Evolutionary conservation across 2,113 vertebrate genomes (phyloP).

Genomic region (Tautogolabrus adspersus): DNA sequence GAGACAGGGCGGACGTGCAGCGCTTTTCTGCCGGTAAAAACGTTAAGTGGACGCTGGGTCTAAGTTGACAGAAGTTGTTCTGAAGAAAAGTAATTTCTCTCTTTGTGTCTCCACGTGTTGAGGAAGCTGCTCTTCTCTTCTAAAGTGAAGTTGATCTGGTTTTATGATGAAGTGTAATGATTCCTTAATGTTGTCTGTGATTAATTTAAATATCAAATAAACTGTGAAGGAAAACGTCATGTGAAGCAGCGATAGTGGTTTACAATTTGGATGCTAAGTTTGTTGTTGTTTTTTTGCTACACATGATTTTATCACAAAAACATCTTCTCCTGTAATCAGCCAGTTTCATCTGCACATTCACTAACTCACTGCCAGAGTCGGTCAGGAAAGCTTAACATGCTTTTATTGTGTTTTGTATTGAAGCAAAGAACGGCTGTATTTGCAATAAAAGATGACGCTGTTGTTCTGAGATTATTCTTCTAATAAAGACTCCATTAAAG

Average conservation of each 20-base stretch:
- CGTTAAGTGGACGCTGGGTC: no score
- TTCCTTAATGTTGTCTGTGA: not conserved
- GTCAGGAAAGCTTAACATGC: not conserved
- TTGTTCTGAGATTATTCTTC: not conserved
- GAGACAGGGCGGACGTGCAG: no score
- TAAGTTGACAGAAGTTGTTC: no score
- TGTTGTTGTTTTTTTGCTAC: not conserved
- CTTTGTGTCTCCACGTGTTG: no score
- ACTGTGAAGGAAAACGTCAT: not conserved
- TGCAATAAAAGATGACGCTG: not conserved
- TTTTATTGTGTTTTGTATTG: not conserved
- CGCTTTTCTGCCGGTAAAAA: no score
- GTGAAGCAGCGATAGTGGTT: not conserved
- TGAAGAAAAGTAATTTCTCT: no score
- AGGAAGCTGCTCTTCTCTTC: no score
- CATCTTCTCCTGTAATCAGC: not conserved
- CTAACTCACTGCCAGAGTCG: not conserved
- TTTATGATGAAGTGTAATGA: no score
- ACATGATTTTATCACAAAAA: not conserved
- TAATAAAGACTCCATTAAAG: no score
- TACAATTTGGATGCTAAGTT: not conserved
- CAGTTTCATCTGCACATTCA: not conserved
- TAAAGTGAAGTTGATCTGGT: no score
- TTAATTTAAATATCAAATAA: not conserved
- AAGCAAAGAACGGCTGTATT: not conserved